Conservation (phyloP, 2,113 vertebrate genomes). For the Apodemus sylvaticus region DNA sequence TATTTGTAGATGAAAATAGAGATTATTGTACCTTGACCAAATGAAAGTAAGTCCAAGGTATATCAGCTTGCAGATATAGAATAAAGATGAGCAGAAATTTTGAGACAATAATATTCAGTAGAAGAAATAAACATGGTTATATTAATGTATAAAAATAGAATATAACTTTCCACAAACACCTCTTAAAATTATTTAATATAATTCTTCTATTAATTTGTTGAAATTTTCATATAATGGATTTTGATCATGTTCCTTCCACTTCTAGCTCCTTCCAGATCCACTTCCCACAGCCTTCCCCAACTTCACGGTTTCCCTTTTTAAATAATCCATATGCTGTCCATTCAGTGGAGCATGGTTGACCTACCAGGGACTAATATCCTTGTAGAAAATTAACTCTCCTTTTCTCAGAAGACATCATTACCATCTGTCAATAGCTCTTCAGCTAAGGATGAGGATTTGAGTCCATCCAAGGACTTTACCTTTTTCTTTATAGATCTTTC, state of each 20-base stretch:
- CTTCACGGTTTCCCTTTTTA: background rate
- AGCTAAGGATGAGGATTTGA: background rate
- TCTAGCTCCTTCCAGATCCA: background rate
- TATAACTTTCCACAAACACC: background rate
- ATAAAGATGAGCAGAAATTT: constrained; percentile 27
- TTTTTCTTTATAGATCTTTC: background rate
- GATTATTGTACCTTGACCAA: background rate
- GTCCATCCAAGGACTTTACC: background rate
- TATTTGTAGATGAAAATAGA: constrained; percentile 23
- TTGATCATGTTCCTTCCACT: background rate
- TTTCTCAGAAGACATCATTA: too few relatives aligned
- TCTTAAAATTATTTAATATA: background rate
- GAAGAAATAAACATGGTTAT: background rate
- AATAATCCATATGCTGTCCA: background rate
- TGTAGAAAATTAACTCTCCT: background rate
- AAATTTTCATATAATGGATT: background rate
- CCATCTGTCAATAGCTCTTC: too few relatives aligned
- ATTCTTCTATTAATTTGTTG: background rate
- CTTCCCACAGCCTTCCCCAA: background rate
- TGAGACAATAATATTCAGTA: background rate
- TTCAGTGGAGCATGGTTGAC: background rate
- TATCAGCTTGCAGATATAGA: background rate
- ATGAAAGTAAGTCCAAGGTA: background rate
- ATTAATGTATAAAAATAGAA: background rate
- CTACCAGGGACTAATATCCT: background rate